These are phyloP conservation scores for Enoplosus armatus DNA, from an alignment of 2,797 vertebrate genomes.

Conservation along the genomic window DNA sequence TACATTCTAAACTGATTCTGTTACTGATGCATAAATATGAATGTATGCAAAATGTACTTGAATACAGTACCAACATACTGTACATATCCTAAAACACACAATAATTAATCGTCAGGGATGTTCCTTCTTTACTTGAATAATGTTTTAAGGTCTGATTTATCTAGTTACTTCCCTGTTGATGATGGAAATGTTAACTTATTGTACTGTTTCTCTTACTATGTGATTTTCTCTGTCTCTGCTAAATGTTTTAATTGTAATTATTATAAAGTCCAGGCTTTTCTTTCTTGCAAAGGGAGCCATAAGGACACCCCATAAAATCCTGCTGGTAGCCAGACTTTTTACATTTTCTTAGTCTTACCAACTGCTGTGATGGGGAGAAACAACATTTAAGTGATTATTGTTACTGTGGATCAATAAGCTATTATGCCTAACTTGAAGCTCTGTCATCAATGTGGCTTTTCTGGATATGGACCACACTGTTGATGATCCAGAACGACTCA, in stretches of 20 bases:
- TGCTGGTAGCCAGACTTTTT: constrained; percentile 34
- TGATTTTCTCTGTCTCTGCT: not conserved
- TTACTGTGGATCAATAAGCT: constrained; percentile 39
- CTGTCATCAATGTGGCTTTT: constrained; percentile 49
- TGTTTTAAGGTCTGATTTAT: constrained; percentile 1
- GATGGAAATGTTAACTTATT: not conserved
- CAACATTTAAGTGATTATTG: too few species aligned
- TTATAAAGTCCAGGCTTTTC: constrained; percentile 11
- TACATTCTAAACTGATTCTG: not conserved
- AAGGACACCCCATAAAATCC: constrained; percentile 39
- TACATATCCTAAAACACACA: not conserved
- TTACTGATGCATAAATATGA: not conserved
- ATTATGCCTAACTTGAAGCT: constrained; percentile 6
- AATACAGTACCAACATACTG: not conserved
- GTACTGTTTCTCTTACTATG: not conserved
- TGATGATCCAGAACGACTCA: constrained; percentile 37
- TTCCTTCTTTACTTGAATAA: not conserved
- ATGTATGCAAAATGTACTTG: not conserved
- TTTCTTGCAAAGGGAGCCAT: constrained; percentile 33
- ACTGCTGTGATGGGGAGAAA: constrained; percentile 15
- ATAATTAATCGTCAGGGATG: not conserved
- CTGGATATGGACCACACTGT: constrained; percentile 21
- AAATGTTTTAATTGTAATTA: constrained; percentile 29
- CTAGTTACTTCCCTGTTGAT: not conserved
- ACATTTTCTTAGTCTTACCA: constrained; percentile 13